These are phyloP conservation scores for Protophormia terraenovae DNA, from an alignment of 2,888 invertebrate genomes.

Conservation along the genomic window DNA sequence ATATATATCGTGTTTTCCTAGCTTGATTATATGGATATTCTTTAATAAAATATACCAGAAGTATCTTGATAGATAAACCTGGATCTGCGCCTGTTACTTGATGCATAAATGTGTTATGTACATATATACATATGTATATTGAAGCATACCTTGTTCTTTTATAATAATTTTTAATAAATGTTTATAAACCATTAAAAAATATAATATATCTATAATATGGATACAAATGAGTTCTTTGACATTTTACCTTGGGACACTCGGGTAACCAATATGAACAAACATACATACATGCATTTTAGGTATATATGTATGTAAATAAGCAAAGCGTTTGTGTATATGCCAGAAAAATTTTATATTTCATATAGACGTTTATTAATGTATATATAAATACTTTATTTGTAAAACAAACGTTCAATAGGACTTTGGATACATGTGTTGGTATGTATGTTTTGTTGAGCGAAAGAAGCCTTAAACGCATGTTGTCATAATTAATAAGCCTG, in stretches of 20 bases:
- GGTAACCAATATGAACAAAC: neutral
- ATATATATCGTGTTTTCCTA: too few relatives aligned
- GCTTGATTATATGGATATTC: too few relatives aligned
- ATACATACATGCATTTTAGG: too few relatives aligned
- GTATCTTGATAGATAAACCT: too few relatives aligned
- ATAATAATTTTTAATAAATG: neutral
- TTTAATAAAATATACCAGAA: too few relatives aligned
- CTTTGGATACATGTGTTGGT: neutral
- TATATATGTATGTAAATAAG: neutral
- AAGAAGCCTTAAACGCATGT: slow-evolving; percentile 6
- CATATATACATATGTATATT: neutral
- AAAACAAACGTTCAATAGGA: neutral
- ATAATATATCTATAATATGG: neutral
- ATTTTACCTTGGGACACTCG: slow-evolving; percentile 21
- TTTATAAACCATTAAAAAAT: slow-evolving; percentile 7
- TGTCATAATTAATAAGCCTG: slow-evolving; percentile 30
- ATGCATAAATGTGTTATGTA: too few relatives aligned
- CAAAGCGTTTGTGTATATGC: too few relatives aligned
- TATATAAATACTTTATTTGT: too few relatives aligned
- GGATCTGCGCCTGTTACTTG: neutral
- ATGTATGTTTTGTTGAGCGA: too few relatives aligned
- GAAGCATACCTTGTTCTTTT: neutral
- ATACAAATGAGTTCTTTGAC: slow-evolving; percentile 17
- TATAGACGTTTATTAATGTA: too few relatives aligned
- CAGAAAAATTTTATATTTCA: too few relatives aligned